Conservation (phyloP, 2,888 invertebrate genomes). For the Cosmia pyralina region DNA sequence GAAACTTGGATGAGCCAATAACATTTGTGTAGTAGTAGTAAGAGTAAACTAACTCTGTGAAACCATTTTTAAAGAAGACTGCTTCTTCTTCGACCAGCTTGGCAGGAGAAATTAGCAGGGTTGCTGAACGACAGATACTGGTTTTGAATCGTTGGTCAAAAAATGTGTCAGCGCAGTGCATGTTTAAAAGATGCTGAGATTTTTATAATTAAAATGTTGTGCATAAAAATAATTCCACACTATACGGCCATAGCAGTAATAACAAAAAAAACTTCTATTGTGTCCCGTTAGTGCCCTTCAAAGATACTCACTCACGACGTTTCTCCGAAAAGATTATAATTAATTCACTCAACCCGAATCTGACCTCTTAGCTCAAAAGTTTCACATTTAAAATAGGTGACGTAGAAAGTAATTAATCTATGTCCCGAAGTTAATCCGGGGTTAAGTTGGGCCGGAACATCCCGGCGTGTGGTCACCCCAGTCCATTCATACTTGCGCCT, state of each 20-base stretch:
- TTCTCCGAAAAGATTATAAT: constrained; percentile 20
- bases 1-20: not conserved
- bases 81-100: no score
- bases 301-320: not conserved
- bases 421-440: constrained; percentile 66
- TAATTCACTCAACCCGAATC: constrained; percentile 42
- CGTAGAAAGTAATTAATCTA: constrained; percentile 69
- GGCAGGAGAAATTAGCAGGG: no score
- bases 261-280: no score
- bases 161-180: no score
- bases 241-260: no score
- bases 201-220: no score
- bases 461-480: constrained; percentile 62
- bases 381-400: constrained; percentile 61
- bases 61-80: no score
- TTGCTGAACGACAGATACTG: no score
- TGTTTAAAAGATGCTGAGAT: no score
- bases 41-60: not conserved
- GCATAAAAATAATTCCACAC: no score
- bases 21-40: not conserved
- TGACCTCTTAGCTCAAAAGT: constrained; percentile 53
- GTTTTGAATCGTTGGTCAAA: no score
- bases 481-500: constrained; percentile 61
- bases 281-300: no score
- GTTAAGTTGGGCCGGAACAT: constrained; percentile 59